These are phyloP conservation scores for Nothura maculosa DNA, from an alignment of 2,797 vertebrate species.

Conservation along the genomic window DNA sequence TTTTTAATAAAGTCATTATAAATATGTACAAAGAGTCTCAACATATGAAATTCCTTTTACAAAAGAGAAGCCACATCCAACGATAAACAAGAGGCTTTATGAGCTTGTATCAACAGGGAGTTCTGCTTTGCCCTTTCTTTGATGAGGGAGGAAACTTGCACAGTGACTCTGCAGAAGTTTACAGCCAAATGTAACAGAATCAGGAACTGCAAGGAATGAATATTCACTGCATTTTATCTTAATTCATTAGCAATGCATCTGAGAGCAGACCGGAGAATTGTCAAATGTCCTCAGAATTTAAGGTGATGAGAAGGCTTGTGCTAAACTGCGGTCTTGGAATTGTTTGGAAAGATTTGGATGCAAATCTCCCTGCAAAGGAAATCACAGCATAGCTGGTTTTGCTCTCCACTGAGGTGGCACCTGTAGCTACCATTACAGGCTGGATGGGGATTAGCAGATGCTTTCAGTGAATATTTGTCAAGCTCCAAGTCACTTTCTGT, in stretches of 20 bases:
- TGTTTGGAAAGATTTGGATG: neutral
- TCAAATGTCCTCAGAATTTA: neutral
- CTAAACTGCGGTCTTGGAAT: neutral
- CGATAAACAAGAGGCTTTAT: slow-evolving; percentile 33
- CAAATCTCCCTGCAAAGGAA: neutral
- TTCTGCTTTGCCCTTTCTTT: slow-evolving; percentile 5
- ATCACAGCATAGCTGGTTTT: neutral
- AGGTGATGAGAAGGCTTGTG: neutral
- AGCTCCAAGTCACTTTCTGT: slow-evolving; percentile 9
- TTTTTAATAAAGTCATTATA: slow-evolving; percentile 86
- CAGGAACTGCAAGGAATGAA: neutral
- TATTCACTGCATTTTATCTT: neutral
- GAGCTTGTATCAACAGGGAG: neutral
- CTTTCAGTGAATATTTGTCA: neutral
- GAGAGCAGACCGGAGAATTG: neutral
- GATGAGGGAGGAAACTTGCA: slow-evolving; percentile 51
- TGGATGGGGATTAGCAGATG: neutral
- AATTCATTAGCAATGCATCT: neutral
- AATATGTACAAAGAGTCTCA: slow-evolving; percentile 87
- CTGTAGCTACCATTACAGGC: neutral
- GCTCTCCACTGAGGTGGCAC: neutral
- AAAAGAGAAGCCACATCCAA: slow-evolving; percentile 78
- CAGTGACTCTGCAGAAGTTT: slow-evolving; percentile 24
- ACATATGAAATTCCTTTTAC: slow-evolving; percentile 84
- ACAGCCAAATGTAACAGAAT: neutral